phyloP scores from a whole-genome alignment of 2,113 vertebrate species.

The Podarcis cretensis region DNA sequence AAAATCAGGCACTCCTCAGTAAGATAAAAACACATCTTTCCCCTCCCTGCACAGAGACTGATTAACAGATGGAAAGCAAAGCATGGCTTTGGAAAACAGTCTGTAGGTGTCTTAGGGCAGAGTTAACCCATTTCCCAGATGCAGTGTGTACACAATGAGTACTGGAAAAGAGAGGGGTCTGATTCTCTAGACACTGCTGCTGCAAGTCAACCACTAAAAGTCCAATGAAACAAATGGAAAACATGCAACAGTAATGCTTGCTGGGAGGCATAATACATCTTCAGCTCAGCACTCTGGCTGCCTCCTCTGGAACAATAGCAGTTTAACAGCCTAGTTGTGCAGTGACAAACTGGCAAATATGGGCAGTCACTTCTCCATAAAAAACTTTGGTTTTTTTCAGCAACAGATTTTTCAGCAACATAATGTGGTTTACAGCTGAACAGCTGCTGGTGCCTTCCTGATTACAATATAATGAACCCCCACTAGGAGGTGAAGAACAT shows the following conservation, averaged over 20 bases:
- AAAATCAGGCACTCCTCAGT: neutral
- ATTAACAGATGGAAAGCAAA: neutral
- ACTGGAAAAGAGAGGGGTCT: neutral
- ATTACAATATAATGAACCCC: neutral
- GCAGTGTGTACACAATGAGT: neutral
- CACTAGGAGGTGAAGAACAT: rapidly evolving
- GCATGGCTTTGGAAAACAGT: neutral
- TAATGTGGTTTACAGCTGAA: neutral
- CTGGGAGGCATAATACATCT: constrained; percentile 13
- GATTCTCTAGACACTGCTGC: neutral
- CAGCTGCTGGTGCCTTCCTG: neutral
- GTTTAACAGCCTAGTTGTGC: neutral
- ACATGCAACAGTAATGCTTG: neutral
- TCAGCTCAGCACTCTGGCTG: constrained; percentile 15
- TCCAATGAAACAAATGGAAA: neutral
- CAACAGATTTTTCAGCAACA: neutral
- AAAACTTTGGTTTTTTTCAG: neutral
- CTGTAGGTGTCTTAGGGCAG: neutral
- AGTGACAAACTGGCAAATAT: constrained; percentile 22
- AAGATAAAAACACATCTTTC: neutral
- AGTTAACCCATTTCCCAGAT: constrained; percentile 2
- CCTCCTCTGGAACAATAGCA: neutral
- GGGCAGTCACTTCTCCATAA: neutral
- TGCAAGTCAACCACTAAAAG: too few species aligned
- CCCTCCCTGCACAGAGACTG: neutral